These are phyloP conservation scores for Gandaritis pyraliata DNA, from an alignment of 2,888 invertebrate species.

Conservation along the genomic window DNA sequence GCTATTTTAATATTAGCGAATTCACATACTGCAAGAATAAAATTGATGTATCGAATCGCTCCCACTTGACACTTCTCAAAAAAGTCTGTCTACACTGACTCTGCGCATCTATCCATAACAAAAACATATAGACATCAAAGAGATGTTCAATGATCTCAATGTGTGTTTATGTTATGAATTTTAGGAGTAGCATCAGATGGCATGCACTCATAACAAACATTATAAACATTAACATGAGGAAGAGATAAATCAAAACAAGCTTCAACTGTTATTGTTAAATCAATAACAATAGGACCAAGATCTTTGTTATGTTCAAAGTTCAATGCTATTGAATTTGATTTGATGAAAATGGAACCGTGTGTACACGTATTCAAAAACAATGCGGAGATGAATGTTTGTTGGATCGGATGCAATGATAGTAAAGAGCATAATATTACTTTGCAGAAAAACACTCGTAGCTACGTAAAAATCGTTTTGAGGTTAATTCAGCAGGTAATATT, in stretches of 20 bases:
- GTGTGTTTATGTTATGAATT: too few species aligned
- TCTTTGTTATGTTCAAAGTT: slow-evolving; percentile 13
- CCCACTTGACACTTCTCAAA: too few species aligned
- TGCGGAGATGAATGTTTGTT: not conserved
- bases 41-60: too few species aligned
- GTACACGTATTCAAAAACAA: not conserved
- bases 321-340: slow-evolving; percentile 20
- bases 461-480: too few species aligned
- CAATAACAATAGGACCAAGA: slow-evolving; percentile 29
- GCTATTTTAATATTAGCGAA: too few species aligned
- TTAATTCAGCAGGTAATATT: too few species aligned
- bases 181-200: not conserved
- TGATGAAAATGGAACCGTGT: slow-evolving; percentile 5
- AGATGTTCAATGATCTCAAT: too few species aligned
- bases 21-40: too few species aligned
- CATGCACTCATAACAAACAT: slow-evolving; percentile 16
- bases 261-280: slow-evolving; percentile 20
- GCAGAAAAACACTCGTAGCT: too few species aligned
- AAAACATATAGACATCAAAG: too few species aligned
- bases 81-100: too few species aligned
- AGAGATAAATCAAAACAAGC: slow-evolving; percentile 22
- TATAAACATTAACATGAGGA: slow-evolving; percentile 25
- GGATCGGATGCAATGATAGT: not conserved
- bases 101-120: too few species aligned
- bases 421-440: not conserved